Percentiles rank a stretch among this genome's conserved stretches.
phyloP scores from a whole-genome alignment of 1,140 invertebrate genomes.

The Lepidurus arcticus region DNA sequence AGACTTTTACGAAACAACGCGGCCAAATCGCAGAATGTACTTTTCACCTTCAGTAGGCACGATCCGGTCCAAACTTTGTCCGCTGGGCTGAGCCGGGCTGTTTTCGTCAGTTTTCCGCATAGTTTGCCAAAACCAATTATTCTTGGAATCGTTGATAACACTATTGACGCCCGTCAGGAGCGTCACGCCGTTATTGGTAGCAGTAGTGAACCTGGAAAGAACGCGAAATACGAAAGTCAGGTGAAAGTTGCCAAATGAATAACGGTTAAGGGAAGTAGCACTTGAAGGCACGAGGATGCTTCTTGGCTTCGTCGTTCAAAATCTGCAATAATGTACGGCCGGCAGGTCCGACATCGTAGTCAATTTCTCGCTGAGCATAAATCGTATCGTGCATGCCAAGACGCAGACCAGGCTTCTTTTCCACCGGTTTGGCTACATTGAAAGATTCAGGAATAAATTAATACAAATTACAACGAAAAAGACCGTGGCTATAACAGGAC shows the following conservation, averaged over 20 bases:
- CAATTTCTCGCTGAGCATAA: slow-evolving; percentile 30
- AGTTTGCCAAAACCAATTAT: slow-evolving; percentile 33
- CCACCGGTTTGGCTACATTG: slow-evolving; percentile 6
- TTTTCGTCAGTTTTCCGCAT: slow-evolving; percentile 26
- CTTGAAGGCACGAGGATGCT: slow-evolving; percentile 34
- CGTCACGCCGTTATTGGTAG: slow-evolving; percentile 23
- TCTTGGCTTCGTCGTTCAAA: slow-evolving; percentile 33
- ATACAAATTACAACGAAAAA: not conserved
- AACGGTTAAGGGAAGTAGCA: not conserved
- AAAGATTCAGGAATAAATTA: not conserved
- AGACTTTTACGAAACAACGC: not conserved
- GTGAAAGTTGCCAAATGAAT: not conserved
- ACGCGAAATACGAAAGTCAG: not conserved
- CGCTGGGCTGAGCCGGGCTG: slow-evolving; percentile 16
- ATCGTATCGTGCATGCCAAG: slow-evolving; percentile 31
- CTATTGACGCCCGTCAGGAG: slow-evolving; percentile 30
- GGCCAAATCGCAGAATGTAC: slow-evolving; percentile 18
- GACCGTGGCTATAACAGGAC: not conserved
- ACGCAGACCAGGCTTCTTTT: not conserved
- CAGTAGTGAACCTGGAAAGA: slow-evolving; percentile 30
- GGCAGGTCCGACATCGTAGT: slow-evolving; percentile 20
- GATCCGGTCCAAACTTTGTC: not conserved
- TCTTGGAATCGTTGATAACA: slow-evolving; percentile 30
- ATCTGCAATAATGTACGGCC: slow-evolving; percentile 32
- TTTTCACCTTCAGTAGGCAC: not conserved